Evolutionary conservation across 1,140 invertebrate species (phyloP).

Genomic region (Chlorops oryzae): DNA sequence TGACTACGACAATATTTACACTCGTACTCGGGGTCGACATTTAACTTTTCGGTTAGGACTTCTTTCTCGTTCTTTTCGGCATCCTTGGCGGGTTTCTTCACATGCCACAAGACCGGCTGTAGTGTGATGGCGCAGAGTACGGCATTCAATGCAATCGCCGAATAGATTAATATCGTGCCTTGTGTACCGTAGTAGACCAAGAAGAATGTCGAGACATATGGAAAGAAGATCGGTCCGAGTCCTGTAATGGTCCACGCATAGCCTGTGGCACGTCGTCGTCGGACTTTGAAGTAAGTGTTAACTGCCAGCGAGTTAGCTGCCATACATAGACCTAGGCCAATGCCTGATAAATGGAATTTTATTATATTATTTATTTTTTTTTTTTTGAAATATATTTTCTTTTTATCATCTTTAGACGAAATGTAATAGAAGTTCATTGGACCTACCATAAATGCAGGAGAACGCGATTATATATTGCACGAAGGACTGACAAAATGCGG

Average conservation of each 20-base stretch:
- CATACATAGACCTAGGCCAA: constrained; percentile 54
- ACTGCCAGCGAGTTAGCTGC: constrained; percentile 56
- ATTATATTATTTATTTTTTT: too few species aligned
- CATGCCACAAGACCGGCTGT: constrained; percentile 60
- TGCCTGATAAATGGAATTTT: too few species aligned
- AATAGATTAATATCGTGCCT: constrained; percentile 54
- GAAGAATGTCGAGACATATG: constrained; percentile 51
- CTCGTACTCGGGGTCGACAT: constrained; percentile 46
- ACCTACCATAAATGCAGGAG: constrained; percentile 53
- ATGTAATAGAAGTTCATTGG: neutral
- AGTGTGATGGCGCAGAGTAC: constrained; percentile 53
- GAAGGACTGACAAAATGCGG: constrained; percentile 52
- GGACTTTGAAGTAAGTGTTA: constrained; percentile 56
- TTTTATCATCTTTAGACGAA: neutral
- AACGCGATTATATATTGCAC: constrained; percentile 52
- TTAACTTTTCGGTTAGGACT: constrained; percentile 53
- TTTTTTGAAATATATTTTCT: too few species aligned
- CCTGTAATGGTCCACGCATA: constrained; percentile 56
- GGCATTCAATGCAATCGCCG: constrained; percentile 54
- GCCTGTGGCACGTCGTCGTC: constrained; percentile 54
- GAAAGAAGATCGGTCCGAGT: constrained; percentile 54
- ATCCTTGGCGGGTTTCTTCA: constrained; percentile 21
- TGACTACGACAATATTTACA: constrained; percentile 38
- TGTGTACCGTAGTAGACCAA: constrained; percentile 52
- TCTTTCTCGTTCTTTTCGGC: constrained; percentile 30